A percentile compares a stretch with the other conserved stretches of the same genome.
Conservation (phyloP, 2,113 vertebrate genomes). For the Vulpes vulpes region DNA sequence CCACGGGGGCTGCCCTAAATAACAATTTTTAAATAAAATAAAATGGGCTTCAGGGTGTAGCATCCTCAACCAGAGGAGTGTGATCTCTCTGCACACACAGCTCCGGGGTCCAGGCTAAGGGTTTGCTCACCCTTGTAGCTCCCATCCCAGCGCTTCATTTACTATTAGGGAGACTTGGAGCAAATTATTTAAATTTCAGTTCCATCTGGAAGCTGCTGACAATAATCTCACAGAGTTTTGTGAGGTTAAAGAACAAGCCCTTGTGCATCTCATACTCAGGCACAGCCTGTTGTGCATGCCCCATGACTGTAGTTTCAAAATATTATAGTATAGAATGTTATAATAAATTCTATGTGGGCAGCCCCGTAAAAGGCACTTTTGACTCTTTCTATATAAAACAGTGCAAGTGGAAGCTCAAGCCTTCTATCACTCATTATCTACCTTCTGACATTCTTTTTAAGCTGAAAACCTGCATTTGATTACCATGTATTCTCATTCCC, state of each 20-base stretch:
- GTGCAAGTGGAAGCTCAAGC: neutral
- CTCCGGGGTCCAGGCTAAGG: fast-evolving
- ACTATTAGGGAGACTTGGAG: too few species aligned
- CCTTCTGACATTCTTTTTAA: neutral
- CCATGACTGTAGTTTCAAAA: neutral
- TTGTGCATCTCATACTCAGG: neutral
- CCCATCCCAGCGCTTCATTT: fast-evolving
- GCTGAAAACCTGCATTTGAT: neutral
- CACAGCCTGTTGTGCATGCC: fast-evolving
- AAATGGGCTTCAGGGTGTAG: fast-evolving
- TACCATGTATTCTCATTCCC: neutral
- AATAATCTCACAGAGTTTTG: neutral
- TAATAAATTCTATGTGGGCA: fast-evolving
- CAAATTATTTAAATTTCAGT: neutral
- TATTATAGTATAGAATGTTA: fast-evolving
- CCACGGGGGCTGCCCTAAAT: too few species aligned
- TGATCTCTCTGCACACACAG: fast-evolving
- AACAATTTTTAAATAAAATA: neutral
- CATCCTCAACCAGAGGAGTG: fast-evolving
- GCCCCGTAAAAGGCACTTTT: neutral
- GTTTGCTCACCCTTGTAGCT: too few species aligned
- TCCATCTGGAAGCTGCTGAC: neutral
- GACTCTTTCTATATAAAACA: neutral
- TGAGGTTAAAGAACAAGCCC: neutral
- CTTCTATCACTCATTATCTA: neutral